A percentile compares a stretch with the other conserved stretches of the same genome.
Conservation (phyloP, 2,797 vertebrate species). For the Alectoris magna region DNA sequence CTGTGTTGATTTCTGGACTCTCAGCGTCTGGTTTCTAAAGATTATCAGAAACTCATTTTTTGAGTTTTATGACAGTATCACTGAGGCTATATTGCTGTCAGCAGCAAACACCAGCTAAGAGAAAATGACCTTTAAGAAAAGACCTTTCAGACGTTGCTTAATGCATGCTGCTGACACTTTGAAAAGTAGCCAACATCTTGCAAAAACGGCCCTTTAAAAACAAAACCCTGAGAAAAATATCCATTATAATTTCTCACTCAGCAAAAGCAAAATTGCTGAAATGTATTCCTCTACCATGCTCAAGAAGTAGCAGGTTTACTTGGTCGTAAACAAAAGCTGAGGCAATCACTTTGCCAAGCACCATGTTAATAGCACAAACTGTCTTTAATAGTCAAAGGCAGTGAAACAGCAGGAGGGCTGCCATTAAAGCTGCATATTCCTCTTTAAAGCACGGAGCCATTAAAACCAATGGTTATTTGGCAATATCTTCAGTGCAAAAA, state of each 20-base stretch:
- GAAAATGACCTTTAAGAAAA: constrained; percentile 12
- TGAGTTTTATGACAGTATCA: not conserved
- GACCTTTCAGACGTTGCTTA: not conserved
- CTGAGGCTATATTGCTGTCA: not conserved
- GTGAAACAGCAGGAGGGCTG: constrained; percentile 18
- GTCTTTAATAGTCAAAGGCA: constrained; percentile 55
- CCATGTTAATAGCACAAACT: constrained; percentile 41
- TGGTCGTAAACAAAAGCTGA: constrained; percentile 32
- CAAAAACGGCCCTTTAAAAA: not conserved
- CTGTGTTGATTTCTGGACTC: not conserved
- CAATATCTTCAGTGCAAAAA: not conserved
- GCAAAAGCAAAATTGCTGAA: constrained; percentile 24
- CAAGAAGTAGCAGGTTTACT: not conserved
- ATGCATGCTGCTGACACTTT: not conserved
- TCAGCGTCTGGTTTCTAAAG: constrained; percentile 12
- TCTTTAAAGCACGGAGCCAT: constrained; percentile 3
- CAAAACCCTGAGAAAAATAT: constrained; percentile 1
- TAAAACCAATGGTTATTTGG: constrained; percentile 7
- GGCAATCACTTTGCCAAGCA: constrained; percentile 36
- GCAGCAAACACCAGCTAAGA: not conserved
- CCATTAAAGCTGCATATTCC: constrained; percentile 41
- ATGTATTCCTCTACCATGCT: not conserved
- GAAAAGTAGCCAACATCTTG: not conserved
- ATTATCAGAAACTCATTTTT: not conserved
- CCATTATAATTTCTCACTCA: not conserved